phyloP scores from a whole-genome alignment of 2,797 vertebrate species.

The Synaphobranchus kaupii region DNA sequence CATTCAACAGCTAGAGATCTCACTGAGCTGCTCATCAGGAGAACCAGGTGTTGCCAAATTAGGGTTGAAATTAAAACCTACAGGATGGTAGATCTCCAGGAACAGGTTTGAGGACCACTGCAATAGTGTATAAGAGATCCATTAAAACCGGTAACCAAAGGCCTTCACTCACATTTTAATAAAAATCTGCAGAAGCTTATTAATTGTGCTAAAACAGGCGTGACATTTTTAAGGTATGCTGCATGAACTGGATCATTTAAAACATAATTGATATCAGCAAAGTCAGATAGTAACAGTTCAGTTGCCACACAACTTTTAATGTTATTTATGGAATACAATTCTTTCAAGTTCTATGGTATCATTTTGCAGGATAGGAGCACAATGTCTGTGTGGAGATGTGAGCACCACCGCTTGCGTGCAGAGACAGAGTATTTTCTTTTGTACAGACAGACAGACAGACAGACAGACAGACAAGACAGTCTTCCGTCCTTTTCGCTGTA shows the following conservation, averaged over 20 bases:
- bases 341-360: not conserved
- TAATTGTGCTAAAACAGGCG: not conserved
- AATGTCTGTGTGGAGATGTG: no score
- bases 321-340: not conserved
- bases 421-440: no score
- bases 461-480: no score
- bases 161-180: not conserved
- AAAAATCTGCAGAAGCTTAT: not conserved
- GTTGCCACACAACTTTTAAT: not conserved
- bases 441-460: no score
- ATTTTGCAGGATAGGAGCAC: not conserved
- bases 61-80: no score
- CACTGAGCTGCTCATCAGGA: no score
- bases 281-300: not conserved
- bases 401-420: no score
- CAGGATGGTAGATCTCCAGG: no score
- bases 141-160: not conserved
- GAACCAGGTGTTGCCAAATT: no score
- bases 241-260: not conserved
- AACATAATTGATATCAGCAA: not conserved
- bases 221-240: not conserved
- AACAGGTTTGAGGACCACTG: no score
- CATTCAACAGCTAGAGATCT: no score
- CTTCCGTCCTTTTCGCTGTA: no score
- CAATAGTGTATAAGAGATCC: not conserved